Base-by-base conservation (phyloP, 2,888 invertebrate species). In the Tetheella fluctuosa region DNA sequence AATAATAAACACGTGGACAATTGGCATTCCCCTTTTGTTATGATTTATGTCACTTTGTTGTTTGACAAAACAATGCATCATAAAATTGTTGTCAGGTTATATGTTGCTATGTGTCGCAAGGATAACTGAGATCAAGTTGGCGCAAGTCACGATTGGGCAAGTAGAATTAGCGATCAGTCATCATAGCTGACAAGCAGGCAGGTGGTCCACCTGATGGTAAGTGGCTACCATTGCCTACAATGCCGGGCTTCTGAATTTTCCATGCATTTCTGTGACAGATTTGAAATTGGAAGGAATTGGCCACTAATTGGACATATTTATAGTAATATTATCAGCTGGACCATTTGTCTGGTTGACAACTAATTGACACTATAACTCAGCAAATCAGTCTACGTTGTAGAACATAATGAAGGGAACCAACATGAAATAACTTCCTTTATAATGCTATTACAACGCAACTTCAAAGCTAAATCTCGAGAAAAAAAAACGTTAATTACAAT, bases 51-150 rank as follows among this genome's bases (percentile, higher is more conserved):
- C n/a, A 42, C 42, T 42, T 48, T 48, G 48, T 48, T 48, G 48
- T 48, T 20, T 48, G 17, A 48, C 48, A 48, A 48, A 17, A 48
- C 48, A 48, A 48, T 48, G 48, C 48, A 48, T 48, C 48, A 48
- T 48, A 20, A 48, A 48, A 39, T 20, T 48, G 42, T 17, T 20
- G 48, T 1, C 48, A 48, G 48, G 48, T 42, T 39, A 7, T 37
- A 15, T 15, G 37, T 39, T 42, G 17, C 42, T 42, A 42, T 42
- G 42, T 48, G 48, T 20, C 10, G 48, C 20, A 48, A 48, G 20
- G 20, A 20, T 48, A 17, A 48, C 48, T 17, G 42, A 20, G 48
- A 48, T 20, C 48, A 20, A 48, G 20, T 48, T 17, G 48, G 17
- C 48, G 20, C 48, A 48, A 48, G 8, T 0, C 20, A 48, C 15